phyloP scores from a whole-genome alignment of 2,888 invertebrate species.

The Notocelia uddmanniana region DNA sequence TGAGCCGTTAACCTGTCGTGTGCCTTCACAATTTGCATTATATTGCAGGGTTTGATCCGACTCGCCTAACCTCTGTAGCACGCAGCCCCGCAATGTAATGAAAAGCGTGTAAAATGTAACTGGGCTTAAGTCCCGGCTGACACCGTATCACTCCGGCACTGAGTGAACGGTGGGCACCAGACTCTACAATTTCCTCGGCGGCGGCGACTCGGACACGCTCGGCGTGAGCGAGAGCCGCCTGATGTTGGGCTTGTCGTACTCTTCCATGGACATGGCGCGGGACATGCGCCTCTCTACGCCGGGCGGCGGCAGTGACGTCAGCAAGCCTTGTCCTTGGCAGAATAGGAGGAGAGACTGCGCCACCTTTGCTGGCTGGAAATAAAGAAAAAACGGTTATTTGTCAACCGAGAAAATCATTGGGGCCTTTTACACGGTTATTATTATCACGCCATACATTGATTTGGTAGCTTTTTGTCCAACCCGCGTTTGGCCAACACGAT shows the following conservation, averaged over 20 bases:
- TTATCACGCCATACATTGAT: too few species aligned
- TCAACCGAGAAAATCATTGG: too few species aligned
- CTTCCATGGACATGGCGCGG: constrained; percentile 92
- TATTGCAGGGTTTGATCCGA: too few species aligned
- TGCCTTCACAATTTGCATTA: too few species aligned
- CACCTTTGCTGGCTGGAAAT: constrained; percentile 92
- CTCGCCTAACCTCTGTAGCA: too few species aligned
- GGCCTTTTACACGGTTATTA: too few species aligned
- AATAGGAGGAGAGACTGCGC: constrained; percentile 94
- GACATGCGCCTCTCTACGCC: constrained; percentile 91
- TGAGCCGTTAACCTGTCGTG: too few species aligned
- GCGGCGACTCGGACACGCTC: constrained; percentile 70
- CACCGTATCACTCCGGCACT: constrained; percentile 58
- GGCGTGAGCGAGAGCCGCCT: constrained; percentile 89
- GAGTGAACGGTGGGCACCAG: constrained; percentile 53
- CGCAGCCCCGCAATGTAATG: too few species aligned
- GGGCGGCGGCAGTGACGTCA: constrained; percentile 93
- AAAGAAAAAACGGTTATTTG: not conserved
- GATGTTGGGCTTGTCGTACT: constrained; percentile 93
- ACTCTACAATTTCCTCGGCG: constrained; percentile 71
- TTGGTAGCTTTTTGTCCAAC: too few species aligned
- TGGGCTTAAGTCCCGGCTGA: not conserved
- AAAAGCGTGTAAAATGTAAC: too few species aligned
- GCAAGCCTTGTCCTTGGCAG: constrained; percentile 94
- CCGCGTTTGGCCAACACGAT: too few species aligned